Evolutionary conservation across 92 coral and sea anemone genomes (phyloP), one percentile per base, ranked within the genome.

Genomic region (Phenganax marumi): DNA sequence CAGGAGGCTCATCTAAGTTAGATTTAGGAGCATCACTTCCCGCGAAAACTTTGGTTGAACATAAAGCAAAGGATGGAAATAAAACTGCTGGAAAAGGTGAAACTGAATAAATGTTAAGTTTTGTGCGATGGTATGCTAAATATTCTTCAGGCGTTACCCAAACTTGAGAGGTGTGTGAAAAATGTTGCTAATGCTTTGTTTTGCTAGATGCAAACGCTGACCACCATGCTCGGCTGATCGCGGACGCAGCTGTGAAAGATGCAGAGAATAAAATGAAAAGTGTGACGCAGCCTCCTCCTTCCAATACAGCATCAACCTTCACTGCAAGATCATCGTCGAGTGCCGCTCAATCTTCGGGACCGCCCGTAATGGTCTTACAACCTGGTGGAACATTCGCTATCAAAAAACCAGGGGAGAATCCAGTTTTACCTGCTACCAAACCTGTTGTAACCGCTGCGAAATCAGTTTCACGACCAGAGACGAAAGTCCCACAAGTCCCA

Each of bases 21-120:
- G 97, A 91, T 39, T 90, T 89, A 48, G 88, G 92, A 25, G 97
- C 97, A 16, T 79, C 92, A 63, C 85, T 91, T 48, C 92, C 90
- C 48, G 92, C 97, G 21, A 87, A 84, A 64, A 87, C 97, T 8
- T 86, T 91, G 76, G 90, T 91, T n/a, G 87, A 85, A 70, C 90
- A 91, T 53, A 78, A 78, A 21, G 83, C 83, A 22, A 58, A 26
- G 46, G 61, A 62, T 46, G 64, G 52, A 47, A 49, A 1, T 9
- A 49, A 49, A 8, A 50, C 68, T 63, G 11, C 57, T 43, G 46
- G 55, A 10, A 78, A 78, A 62, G 83, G 83, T 78, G 63, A 12
- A n/a, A 26, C 6, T 19, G 17, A 52, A 19, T 50, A 7, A 17
- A 2, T 70, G 54, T 53, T 10, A 18, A 1, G 5, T 33, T 33